Conservation (phyloP, 2,797 vertebrate genomes). For the Centropyge bicolor region DNA sequence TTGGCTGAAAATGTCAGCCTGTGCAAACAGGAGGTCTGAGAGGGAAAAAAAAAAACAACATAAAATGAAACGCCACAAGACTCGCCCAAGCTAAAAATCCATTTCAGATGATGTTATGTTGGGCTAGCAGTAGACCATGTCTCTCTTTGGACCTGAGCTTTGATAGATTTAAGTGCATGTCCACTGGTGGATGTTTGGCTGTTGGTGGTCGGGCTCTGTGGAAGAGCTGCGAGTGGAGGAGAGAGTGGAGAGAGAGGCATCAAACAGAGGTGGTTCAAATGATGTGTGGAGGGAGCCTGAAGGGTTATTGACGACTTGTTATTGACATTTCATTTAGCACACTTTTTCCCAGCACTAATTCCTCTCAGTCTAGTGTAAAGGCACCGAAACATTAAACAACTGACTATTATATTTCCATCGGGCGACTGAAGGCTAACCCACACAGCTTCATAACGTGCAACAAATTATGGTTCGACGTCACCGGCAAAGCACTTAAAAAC, state of each 20-base stretch:
- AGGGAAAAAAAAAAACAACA: background rate
- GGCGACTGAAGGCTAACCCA: constrained; percentile 11
- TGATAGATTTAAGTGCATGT: constrained; percentile 24
- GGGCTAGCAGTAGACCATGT: background rate
- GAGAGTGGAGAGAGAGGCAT: constrained; percentile 18
- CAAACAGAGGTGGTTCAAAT: constrained; percentile 23
- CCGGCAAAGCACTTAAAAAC: constrained; percentile 28
- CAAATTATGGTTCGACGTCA: constrained; percentile 24
- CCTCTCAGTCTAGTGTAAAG: constrained; percentile 25
- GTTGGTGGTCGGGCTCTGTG: constrained; percentile 8
- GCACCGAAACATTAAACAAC: constrained; percentile 2
- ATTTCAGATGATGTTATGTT: constrained; percentile 20
- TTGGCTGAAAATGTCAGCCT: constrained; percentile 55
- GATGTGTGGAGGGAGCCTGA: constrained; percentile 22
- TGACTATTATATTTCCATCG: background rate
- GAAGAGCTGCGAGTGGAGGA: constrained; percentile 19
- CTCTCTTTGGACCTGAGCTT: constrained; percentile 2
- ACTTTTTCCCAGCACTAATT: constrained; percentile 36
- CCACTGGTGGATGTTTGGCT: constrained; percentile 21
- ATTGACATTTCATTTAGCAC: constrained; percentile 59
- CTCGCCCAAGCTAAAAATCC: constrained; percentile 15
- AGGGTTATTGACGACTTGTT: constrained; percentile 54
- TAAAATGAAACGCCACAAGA: constrained; percentile 22
- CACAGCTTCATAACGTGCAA: constrained; percentile 2
- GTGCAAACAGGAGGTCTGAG: constrained; percentile 35